phyloP scores from a whole-genome alignment of 1,140 invertebrate genomes.

The Aethina tumida region DNA sequence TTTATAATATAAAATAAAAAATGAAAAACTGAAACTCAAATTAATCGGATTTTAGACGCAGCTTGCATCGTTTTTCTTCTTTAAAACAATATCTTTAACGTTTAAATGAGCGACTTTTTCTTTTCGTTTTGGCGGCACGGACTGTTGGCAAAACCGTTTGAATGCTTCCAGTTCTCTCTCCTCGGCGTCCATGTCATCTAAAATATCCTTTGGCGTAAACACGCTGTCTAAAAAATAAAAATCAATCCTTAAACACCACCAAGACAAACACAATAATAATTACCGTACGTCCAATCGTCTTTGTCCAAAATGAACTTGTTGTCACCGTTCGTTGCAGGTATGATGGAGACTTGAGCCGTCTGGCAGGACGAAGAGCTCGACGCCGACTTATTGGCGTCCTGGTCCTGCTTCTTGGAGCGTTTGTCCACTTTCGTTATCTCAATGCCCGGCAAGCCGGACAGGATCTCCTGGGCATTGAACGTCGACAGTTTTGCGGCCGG shows the following conservation, averaged over 20 bases:
- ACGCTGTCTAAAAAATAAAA: slow-evolving; percentile 54
- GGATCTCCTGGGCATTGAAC: slow-evolving; percentile 32
- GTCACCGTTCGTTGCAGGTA: slow-evolving; percentile 27
- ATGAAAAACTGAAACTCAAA: too few species aligned
- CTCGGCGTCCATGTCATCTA: slow-evolving; percentile 64
- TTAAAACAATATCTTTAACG: slow-evolving; percentile 32
- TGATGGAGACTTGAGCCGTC: slow-evolving; percentile 33
- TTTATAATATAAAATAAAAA: too few species aligned
- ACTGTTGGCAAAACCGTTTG: slow-evolving; percentile 67
- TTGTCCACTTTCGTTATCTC: slow-evolving; percentile 36
- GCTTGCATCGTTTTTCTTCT: slow-evolving; percentile 29
- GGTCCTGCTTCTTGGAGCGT: slow-evolving; percentile 15
- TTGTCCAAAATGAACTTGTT: slow-evolving; percentile 30
- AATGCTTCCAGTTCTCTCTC: slow-evolving; percentile 69
- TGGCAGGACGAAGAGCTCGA: slow-evolving; percentile 10
- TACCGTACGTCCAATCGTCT: slow-evolving; percentile 32
- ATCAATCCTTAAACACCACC: slow-evolving; percentile 3
- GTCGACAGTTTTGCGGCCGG: slow-evolving; percentile 10
- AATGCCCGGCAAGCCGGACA: slow-evolving; percentile 33
- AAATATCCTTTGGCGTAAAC: slow-evolving; percentile 64
- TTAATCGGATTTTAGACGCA: slow-evolving; percentile 13
- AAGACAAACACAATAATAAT: slow-evolving; percentile 7
- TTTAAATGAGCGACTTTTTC: slow-evolving; percentile 50
- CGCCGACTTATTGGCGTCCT: slow-evolving; percentile 17
- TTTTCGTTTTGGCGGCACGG: slow-evolving; percentile 54